phyloP scores from a whole-genome alignment of 2,797 vertebrate species.

The Tenualosa ilisha region DNA sequence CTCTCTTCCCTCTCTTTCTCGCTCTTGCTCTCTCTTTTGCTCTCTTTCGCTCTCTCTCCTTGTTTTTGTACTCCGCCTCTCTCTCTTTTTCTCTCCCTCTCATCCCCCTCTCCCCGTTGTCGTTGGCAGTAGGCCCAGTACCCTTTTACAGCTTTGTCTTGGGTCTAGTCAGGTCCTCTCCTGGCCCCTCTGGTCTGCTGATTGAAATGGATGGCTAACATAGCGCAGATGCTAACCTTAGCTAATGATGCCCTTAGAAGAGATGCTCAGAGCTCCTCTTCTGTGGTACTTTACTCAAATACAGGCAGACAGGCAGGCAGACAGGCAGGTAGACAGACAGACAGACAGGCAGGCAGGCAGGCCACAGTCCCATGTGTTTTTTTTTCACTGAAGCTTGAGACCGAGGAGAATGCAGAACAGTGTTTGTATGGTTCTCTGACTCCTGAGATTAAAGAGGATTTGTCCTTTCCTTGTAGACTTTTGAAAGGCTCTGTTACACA shows the following conservation, averaged over 20 bases:
- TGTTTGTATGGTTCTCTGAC: not conserved
- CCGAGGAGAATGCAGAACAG: not conserved
- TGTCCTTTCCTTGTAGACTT: no score
- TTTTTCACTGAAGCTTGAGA: not conserved
- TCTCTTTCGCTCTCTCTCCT: slow-evolving; percentile 6
- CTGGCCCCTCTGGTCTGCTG: not conserved
- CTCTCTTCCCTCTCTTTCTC: slow-evolving; percentile 10
- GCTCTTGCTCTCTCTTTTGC: slow-evolving; percentile 9
- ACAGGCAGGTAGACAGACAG: not conserved
- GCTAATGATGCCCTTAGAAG: not conserved
- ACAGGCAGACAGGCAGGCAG: not conserved
- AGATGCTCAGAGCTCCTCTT: not conserved
- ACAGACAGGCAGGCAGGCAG: not conserved
- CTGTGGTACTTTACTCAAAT: not conserved
- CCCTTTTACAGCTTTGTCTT: not conserved
- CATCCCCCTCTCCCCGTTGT: not conserved
- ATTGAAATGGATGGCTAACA: not conserved
- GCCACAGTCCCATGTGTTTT: not conserved
- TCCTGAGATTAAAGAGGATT: not conserved
- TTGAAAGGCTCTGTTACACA: not conserved
- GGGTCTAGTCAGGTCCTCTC: not conserved
- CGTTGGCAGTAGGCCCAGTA: not conserved
- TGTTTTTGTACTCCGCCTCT: not conserved
- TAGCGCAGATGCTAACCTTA: not conserved
- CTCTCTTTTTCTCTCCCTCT: not conserved